A percentile compares a stretch with the other conserved stretches of the same genome.
Conservation (phyloP, 2,113 vertebrate genomes). For the Lota lota region DNA sequence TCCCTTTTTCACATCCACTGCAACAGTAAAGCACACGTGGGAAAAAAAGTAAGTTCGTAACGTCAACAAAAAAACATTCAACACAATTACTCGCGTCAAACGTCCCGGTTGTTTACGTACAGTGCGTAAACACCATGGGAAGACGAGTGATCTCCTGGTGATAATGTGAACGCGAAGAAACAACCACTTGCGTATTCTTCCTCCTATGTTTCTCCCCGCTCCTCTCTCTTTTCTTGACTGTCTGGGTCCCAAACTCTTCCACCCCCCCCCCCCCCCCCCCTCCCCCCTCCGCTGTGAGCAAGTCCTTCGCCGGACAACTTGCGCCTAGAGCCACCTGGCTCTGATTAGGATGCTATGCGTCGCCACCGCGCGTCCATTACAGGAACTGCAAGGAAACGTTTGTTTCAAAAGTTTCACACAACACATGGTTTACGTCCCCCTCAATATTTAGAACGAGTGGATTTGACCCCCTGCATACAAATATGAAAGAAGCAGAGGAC, state of each 20-base stretch:
- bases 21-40: conserved; percentile 13
- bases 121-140: neutral
- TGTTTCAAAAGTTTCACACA: too few relatives aligned
- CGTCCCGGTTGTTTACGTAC: neutral
- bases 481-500: too few relatives aligned
- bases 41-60: conserved; percentile 20
- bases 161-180: conserved; percentile 1
- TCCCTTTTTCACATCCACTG: conserved; percentile 66
- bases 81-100: too few relatives aligned
- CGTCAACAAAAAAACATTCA: conserved; percentile 1
- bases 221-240: conserved; percentile 20
- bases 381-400: conserved; percentile 18
- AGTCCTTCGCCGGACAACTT: conserved; percentile 19
- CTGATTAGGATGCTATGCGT: conserved; percentile 37
- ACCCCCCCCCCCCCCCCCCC: conserved; percentile 24
- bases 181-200: conserved; percentile 1
- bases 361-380: conserved; percentile 60
- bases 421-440: too few relatives aligned
- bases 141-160: neutral
- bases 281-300: conserved; percentile 37
- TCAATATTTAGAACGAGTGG: too few relatives aligned
- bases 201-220: conserved; percentile 23
- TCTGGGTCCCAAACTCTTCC: conserved; percentile 5
- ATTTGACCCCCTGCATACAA: too few relatives aligned
- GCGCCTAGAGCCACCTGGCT: conserved; percentile 54